These are phyloP conservation scores for Notothenia coriiceps DNA, from an alignment of 2,113 vertebrate genomes.

Conservation along the genomic window DNA sequence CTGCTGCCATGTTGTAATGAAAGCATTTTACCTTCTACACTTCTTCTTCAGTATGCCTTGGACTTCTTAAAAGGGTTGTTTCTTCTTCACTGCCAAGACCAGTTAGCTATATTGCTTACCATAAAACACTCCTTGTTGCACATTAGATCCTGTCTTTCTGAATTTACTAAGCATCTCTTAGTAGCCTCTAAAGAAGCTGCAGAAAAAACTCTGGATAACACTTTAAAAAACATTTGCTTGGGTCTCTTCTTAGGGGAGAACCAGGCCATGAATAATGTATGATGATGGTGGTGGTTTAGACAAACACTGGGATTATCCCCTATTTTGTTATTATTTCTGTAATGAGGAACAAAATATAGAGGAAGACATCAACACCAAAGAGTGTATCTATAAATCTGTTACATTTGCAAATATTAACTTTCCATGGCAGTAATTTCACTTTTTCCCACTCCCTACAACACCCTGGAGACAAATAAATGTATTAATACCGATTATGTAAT, in stretches of 20 bases:
- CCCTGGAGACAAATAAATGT: constrained; percentile 12
- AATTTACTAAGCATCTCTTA: constrained; percentile 1
- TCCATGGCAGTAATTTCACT: constrained; percentile 12
- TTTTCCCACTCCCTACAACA: background rate
- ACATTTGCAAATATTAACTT: constrained; percentile 2
- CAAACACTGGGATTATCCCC: background rate
- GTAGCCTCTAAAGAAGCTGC: background rate
- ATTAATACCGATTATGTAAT: background rate
- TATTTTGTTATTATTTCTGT: constrained; percentile 4
- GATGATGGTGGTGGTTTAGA: constrained; percentile 6
- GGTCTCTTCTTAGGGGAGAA: constrained; percentile 6
- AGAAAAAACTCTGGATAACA: background rate
- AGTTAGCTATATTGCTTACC: background rate
- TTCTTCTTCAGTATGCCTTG: background rate
- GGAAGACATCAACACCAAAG: background rate
- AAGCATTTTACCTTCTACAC: background rate
- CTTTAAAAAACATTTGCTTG: background rate
- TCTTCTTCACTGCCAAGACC: background rate
- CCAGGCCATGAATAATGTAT: background rate
- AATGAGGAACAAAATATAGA: background rate
- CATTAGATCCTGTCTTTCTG: background rate
- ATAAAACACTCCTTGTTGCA: background rate
- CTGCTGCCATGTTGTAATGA: constrained; percentile 18
- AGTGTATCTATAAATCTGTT: background rate
- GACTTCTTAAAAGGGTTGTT: background rate